phyloP scores from a whole-genome alignment of 2,113 vertebrate genomes.

The Melanocharis versteri region DNA sequence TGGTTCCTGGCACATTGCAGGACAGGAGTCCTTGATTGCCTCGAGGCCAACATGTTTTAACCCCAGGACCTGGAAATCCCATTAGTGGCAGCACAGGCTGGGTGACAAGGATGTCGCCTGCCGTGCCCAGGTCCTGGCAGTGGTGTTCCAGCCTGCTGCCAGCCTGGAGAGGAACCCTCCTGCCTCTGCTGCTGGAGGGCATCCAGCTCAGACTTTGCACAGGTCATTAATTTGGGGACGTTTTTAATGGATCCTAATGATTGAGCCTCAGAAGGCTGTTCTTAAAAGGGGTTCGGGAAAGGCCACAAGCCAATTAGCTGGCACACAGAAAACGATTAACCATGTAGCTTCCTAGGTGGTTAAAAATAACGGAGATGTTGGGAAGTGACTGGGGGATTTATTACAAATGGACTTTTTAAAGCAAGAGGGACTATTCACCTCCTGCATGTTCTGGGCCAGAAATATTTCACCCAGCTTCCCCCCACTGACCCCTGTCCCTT shows the following conservation, averaged over 20 bases:
- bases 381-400: not conserved
- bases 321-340: slow-evolving; percentile 32
- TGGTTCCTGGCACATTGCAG: not conserved
- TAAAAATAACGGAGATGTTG: not conserved
- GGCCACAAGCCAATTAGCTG: slow-evolving; percentile 46
- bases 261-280: not conserved
- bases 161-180: not conserved
- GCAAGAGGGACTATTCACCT: not conserved
- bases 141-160: not conserved
- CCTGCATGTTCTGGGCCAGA: not conserved
- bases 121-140: not conserved
- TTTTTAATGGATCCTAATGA: slow-evolving; percentile 58
- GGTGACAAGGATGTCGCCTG: not conserved
- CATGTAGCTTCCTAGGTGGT: slow-evolving; percentile 1
- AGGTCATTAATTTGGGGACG: slow-evolving; percentile 43
- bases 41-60: not conserved
- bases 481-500: not conserved
- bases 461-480: not conserved
- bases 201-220: slow-evolving; percentile 14
- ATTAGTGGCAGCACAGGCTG: not conserved
- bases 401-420: not conserved
- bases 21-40: not conserved
- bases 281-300: slow-evolving; percentile 32
- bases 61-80: not conserved
- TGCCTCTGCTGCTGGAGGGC: not conserved